Base-by-base conservation (phyloP, 2,113 vertebrate genomes). In the Plotosus lineatus region DNA sequence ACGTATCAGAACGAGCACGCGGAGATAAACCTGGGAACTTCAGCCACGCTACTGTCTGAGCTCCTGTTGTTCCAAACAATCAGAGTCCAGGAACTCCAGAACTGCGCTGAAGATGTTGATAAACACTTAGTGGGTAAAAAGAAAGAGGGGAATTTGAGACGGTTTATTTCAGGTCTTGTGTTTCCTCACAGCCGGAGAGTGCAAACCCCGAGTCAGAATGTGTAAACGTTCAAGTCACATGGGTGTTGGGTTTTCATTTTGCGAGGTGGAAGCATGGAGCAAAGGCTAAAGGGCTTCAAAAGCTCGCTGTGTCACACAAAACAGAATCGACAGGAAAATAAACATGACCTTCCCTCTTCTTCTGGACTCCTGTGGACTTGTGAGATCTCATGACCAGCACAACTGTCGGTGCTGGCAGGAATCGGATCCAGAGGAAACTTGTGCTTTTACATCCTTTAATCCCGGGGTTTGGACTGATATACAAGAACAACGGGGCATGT, bases 211-310 rank as follows among this genome's bases (percentile, higher is more conserved):
- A 48, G 7, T 28, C n/a, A 48, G 2, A 28, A 33, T 10, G 26
- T 21, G 17, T 8, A 50, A 50, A 50, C 69, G 0, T 48, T 48
- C 15, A 28, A 4, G 6, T 26, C 44, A 50, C 26, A 10, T 50
- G 42, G 21, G 44, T 40, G 23, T 6, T 0, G 23, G 55, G 31
- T 36, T 23, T 38, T 21, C n/a, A 28, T 71, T 80, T 48, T 50
- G 38, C 28, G n/a, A 0, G 50, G 55, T 9, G 23, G 36, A 4
- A 38, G 12, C 36, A 36, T 50, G 56, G 79, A 51, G 44, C 23
- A 2, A 56, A 75, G 71, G 44, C 12, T 53, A 81, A 75, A 75
- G 56, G 71, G 26, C 44, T 72, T n/a, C 2, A 15, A 50, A 72
- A 17, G 14, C 66, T 48, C 69, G 46, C 31, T 17, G 40, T 51